Evolutionary conservation across 2,113 vertebrate genomes (phyloP).

Genomic region (Eurystomus gularis): DNA sequence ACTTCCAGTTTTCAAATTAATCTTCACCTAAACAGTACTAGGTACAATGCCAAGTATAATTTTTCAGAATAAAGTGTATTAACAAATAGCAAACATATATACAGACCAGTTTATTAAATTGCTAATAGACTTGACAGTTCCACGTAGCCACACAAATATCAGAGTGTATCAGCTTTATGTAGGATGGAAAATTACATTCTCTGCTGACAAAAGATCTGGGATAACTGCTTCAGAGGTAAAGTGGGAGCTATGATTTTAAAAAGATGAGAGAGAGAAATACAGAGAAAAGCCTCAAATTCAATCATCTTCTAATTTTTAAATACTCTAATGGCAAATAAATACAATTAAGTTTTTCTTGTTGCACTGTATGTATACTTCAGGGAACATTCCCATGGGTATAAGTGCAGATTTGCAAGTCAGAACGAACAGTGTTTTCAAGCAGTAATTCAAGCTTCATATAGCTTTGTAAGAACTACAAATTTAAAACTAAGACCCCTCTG

Average conservation of each 20-base stretch:
- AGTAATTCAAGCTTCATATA: neutral
- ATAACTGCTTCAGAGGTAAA: neutral
- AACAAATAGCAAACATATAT: neutral
- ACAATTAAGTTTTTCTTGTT: neutral
- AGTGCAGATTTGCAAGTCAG: neutral
- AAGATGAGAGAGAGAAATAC: neutral
- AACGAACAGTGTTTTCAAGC: neutral
- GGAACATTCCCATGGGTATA: fast-evolving
- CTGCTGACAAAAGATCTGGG: neutral
- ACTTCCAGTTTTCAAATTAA: neutral
- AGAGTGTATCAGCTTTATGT: neutral
- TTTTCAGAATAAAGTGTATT: neutral
- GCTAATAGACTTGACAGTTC: neutral
- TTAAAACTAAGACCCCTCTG: neutral
- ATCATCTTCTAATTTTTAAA: neutral
- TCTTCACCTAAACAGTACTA: neutral
- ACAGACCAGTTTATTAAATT: neutral
- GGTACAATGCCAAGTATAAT: neutral
- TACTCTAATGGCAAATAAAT: neutral
- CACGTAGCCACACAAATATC: neutral
- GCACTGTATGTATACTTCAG: neutral
- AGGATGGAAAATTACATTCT: neutral
- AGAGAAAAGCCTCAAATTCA: neutral
- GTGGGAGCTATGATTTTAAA: neutral
- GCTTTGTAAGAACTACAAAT: neutral